A percentile compares a stretch with the other conserved stretches of the same genome.
Conservation (phyloP, 2,113 vertebrate genomes). For the Proteles cristata region DNA sequence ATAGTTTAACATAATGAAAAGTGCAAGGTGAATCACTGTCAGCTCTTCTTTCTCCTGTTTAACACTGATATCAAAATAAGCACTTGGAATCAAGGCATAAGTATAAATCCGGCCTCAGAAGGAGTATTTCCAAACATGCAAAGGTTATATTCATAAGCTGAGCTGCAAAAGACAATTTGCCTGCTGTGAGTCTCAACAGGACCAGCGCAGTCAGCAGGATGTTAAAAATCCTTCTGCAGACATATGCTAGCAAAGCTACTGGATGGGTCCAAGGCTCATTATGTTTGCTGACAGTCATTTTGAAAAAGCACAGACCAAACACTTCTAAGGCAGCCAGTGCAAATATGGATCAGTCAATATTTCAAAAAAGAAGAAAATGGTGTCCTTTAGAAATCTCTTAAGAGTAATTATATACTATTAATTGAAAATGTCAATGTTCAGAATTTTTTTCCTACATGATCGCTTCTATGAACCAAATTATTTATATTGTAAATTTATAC, state of each 20-base stretch:
- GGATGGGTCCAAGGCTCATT: conserved; percentile 60
- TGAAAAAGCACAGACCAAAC: conserved; percentile 27
- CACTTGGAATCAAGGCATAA: not conserved
- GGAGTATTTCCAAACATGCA: not conserved
- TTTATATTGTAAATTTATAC: not conserved
- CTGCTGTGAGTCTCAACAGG: not conserved
- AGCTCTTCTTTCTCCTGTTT: not conserved
- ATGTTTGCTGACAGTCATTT: conserved; percentile 49
- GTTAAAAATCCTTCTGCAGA: conserved; percentile 51
- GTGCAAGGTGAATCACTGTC: not conserved
- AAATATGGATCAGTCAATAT: not conserved
- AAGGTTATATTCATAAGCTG: not conserved
- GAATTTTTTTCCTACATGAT: not conserved
- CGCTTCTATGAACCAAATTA: not conserved
- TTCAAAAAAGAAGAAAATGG: not conserved
- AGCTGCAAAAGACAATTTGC: conserved; percentile 52
- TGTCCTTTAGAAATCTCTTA: not conserved
- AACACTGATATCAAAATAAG: not conserved
- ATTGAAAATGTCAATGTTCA: not conserved
- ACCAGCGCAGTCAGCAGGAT: conserved; percentile 61
- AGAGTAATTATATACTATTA: not conserved
- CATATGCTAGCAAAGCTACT: not conserved
- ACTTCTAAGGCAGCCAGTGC: not conserved
- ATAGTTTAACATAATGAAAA: not conserved
- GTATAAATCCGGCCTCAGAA: not conserved